Base-by-base conservation (phyloP, 2,113 vertebrate species). In the Sinosuthora webbiana region DNA sequence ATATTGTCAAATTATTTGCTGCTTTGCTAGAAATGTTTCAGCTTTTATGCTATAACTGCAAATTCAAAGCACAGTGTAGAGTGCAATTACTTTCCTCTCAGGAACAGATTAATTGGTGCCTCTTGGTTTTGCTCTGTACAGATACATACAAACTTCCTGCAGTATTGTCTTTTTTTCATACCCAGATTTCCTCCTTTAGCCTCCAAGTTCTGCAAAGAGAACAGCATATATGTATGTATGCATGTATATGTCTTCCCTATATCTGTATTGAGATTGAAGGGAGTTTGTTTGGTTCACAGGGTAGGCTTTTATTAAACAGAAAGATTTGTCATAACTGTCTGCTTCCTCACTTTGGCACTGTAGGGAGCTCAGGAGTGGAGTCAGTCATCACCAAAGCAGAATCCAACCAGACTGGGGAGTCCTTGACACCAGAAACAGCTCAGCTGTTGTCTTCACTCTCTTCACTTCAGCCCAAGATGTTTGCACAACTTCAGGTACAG, bases 381-480 rank as follows among this genome's bases (percentile, higher is more conserved):
- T 95, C 97, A 39, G 19, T 95, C 31, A 5, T 86, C 45, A 95
- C 89, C 83, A 98, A 96, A 96, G 75, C 95, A 82, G 97, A 97
- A 94, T 81, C 90, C 83, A 93, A 17, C 84, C 97, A 96, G 76
- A 96, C 89, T 0, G 74, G 55, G 55, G 87, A 96, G 77, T 87
- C 97, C 42, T 91, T 98, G 75, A 97, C 95, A 78, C 96, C 97
- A 83, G 98, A 98, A 55, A 96, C 97, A 88, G 83, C 97, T 47
- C 98, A 98, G 57, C 95, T 98, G 39, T 96, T 98, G 59, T 98
- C 98, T 87, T 98, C 98, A 16, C 91, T 98, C 45, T 98, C 98
- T 50, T 98, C 98, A 39, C 93, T 98, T 89, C 98, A 98, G 86
- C 98, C 98, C 89, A 98, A 98, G 97, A 97, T 98, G 94, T 98